Base-by-base conservation (phyloP, 2,888 invertebrate genomes). In the Nowickia ferox region DNA sequence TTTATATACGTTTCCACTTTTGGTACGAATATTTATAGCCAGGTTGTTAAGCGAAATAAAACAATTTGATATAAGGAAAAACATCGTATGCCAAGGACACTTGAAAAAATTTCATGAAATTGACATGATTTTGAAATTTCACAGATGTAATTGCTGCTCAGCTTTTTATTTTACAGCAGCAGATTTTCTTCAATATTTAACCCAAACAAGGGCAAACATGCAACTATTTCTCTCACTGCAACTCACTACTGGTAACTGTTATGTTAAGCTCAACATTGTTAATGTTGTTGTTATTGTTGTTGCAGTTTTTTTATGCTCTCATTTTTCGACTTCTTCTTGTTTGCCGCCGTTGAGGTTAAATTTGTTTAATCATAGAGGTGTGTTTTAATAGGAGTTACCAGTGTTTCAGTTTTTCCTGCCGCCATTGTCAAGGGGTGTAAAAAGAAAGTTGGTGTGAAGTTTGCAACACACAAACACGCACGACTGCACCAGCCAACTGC, bases 331-430 rank as follows among this genome's bases (percentile, higher is more conserved):
- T 48, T 44, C 46, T 59, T 84, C 76, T 76, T 81, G 30, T 30
- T 30, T 30, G 30, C 30, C 77, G 51, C 40, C 55, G 75, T 86
- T 83, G 75, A 86, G 75, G 78, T 82, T 86, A 83, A 79, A 78
- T 79, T 86, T 86, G 57, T 86, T 59, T 86, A 82, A 86, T 82
- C 79, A 79, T 46, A 69, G 69, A 86, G 85, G 85, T 85, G 85
- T 84, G 76, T 71, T 22, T 76, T 75, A 74, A 75, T 68, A 71
- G 82, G 78, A 79, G 85, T 86, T 78, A 68, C 81, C 82, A 82
- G 63, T 71, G 68, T 57, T 74, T 22, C 57, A 72, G 57, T 51
- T 71, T 22, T 40, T 68, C 11, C 44, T 59, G 48, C 15, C 17
- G 66, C 59, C 66, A 46, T 79, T 82, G 78, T 71, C 15, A 22